phyloP scores from a whole-genome alignment of 2,888 invertebrate species.

The Epinotia ramella region DNA sequence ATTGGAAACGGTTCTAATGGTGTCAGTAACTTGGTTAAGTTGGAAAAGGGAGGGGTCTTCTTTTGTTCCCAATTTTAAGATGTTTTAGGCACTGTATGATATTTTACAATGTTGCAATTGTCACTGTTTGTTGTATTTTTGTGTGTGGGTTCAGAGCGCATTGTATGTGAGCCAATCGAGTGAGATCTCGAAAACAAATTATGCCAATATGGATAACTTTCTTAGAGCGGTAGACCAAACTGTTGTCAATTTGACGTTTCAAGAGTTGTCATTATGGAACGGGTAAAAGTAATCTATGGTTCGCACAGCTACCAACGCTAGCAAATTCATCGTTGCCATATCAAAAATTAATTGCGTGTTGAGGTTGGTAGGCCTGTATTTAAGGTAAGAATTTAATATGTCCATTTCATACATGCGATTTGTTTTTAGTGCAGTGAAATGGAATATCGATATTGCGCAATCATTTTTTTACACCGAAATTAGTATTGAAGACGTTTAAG shows the following conservation, averaged over 20 bases:
- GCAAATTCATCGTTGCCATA: conserved; percentile 32
- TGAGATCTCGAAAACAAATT: conserved; percentile 46
- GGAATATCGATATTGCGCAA: conserved; percentile 26
- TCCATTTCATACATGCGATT: conserved; percentile 34
- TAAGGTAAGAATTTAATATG: conserved; percentile 26
- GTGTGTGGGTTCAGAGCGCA: conserved; percentile 48
- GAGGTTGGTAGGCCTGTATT: conserved; percentile 34
- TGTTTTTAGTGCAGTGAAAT: conserved; percentile 34
- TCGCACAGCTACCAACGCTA: conserved; percentile 34
- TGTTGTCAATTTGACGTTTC: conserved; percentile 55
- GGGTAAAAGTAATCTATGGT: conserved; percentile 45
- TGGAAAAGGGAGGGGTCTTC: not conserved
- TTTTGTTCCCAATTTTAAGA: not conserved
- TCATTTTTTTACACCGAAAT: conserved; percentile 9
- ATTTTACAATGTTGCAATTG: not conserved
- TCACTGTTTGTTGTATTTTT: not conserved
- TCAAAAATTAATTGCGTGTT: conserved; percentile 6
- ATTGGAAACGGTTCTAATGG: conserved; percentile 27
- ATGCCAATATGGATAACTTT: conserved; percentile 61
- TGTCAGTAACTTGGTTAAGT: conserved; percentile 21
- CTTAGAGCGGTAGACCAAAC: conserved; percentile 62
- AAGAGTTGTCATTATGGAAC: conserved; percentile 43
- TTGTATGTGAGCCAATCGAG: conserved; percentile 46
- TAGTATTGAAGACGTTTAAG: not conserved
- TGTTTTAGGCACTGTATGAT: not conserved